phyloP scores from a whole-genome alignment of 2,113 vertebrate genomes.

The Cavia porcellus region DNA sequence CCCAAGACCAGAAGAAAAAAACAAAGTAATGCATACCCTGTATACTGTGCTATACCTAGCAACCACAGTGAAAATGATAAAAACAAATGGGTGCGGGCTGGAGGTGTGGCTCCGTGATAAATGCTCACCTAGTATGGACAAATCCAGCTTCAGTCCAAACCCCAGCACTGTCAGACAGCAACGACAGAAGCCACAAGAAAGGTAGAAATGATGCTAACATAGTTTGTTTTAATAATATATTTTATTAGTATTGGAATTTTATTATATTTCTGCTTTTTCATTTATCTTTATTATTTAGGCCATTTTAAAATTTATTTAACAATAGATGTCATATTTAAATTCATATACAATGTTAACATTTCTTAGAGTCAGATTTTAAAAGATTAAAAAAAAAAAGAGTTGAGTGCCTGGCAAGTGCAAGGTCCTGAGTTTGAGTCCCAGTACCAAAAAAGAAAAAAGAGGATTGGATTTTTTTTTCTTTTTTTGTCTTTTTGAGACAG shows the following conservation, averaged over 20 bases:
- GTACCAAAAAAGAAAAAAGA: too few relatives aligned
- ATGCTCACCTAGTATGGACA: background rate
- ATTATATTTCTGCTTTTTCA: background rate
- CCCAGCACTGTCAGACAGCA: background rate
- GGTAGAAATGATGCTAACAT: background rate
- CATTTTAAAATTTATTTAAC: background rate
- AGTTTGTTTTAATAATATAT: background rate
- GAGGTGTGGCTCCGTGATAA: background rate
- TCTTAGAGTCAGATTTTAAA: background rate
- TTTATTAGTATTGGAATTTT: background rate
- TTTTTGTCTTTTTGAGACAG: too few relatives aligned
- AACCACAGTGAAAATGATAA: background rate
- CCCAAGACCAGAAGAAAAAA: background rate
- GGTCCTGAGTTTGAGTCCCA: too few relatives aligned
- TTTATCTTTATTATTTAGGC: background rate
- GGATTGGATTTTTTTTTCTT: too few relatives aligned
- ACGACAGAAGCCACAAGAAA: background rate
- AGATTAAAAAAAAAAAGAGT: background rate
- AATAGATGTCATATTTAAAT: background rate
- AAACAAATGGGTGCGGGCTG: background rate
- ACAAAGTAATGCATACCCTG: background rate
- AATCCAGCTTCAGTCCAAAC: background rate
- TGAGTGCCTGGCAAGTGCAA: too few relatives aligned
- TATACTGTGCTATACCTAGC: rapidly evolving
- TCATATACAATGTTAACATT: background rate